Percentiles rank a stretch among this genome's conserved stretches.
These are phyloP conservation scores for Gastrophysa polygoni DNA, from an alignment of 2,888 invertebrate species.

Conservation along the genomic window DNA sequence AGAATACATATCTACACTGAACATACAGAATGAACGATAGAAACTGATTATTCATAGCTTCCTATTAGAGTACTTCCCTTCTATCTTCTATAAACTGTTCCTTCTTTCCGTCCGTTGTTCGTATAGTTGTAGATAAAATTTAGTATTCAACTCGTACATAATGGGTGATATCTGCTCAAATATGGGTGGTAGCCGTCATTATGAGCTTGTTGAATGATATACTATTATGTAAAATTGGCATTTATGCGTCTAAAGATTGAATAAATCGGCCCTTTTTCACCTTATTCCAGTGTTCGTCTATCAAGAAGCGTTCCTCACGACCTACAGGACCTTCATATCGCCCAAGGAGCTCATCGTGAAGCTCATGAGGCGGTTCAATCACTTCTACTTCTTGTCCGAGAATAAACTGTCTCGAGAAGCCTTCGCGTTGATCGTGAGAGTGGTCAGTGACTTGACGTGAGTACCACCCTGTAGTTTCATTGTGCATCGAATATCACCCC, in stretches of 20 bases:
- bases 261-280: neutral
- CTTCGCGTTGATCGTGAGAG: slow-evolving; percentile 90
- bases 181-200: too few relatives aligned
- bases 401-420: slow-evolving; percentile 83
- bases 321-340: slow-evolving; percentile 94
- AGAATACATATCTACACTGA: neutral
- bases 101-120: too few relatives aligned
- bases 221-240: too few relatives aligned
- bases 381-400: slow-evolving; percentile 74
- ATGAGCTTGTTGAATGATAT: too few relatives aligned
- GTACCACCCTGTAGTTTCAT: slow-evolving; percentile 55
- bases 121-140: too few relatives aligned
- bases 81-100: neutral
- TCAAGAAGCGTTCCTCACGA: slow-evolving; percentile 97
- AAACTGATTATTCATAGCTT: neutral
- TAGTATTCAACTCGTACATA: too few relatives aligned
- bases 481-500: neutral
- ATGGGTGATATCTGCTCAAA: too few relatives aligned
- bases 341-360: slow-evolving; percentile 86
- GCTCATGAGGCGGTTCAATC: slow-evolving; percentile 78
- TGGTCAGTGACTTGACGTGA: slow-evolving; percentile 96
- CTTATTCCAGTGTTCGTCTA: slow-evolving; percentile 79
- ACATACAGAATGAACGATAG: neutral
- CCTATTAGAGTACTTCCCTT: neutral
- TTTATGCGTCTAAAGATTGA: too few relatives aligned